These are phyloP conservation scores for Papilio glaucus DNA, from an alignment of 1,140 invertebrate genomes.

Conservation along the genomic window DNA sequence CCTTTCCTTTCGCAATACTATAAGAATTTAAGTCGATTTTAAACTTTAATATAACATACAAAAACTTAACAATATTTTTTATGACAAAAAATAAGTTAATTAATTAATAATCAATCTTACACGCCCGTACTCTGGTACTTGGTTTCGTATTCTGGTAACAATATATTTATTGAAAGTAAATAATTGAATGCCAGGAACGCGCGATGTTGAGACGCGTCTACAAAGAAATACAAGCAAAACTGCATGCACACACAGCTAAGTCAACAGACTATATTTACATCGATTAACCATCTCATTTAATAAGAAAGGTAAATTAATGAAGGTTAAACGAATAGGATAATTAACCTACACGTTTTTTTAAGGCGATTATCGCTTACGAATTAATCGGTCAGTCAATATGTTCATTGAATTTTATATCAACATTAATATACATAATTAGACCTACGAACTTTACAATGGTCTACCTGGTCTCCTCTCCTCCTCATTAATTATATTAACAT, in stretches of 20 bases:
- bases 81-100: not conserved
- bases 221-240: slow-evolving; percentile 11
- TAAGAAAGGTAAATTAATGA: slow-evolving; percentile 33
- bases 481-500: too few species aligned
- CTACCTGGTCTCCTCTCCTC: too few species aligned
- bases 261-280: not conserved
- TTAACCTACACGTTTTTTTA: slow-evolving; percentile 9
- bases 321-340: slow-evolving; percentile 33
- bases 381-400: slow-evolving; percentile 42
- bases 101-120: not conserved
- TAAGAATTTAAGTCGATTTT: too few species aligned
- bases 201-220: not conserved
- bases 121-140: not conserved
- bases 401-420: slow-evolving; percentile 40
- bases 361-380: slow-evolving; percentile 27
- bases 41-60: not conserved
- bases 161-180: slow-evolving; percentile 12
- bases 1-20: too few species aligned
- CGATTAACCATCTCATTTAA: slow-evolving; percentile 27
- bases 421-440: slow-evolving; percentile 47
- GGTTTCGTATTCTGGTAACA: not conserved
- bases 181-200: not conserved
- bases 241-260: not conserved
- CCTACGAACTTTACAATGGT: not conserved
- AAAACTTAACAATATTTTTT: not conserved